Base-by-base conservation (phyloP, 2,888 invertebrate species). In the Metallyticus violacea region DNA sequence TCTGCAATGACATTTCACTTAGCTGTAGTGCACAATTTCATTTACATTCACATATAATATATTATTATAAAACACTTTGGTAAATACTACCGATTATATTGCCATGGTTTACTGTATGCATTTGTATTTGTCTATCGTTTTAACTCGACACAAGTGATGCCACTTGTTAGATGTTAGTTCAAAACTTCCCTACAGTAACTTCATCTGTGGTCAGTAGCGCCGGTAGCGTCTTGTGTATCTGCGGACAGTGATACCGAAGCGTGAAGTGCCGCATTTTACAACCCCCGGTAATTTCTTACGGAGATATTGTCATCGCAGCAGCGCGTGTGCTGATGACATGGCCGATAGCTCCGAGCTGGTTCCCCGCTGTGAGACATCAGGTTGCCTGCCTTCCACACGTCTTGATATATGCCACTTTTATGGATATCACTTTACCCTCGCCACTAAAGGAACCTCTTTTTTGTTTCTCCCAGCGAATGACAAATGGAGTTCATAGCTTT, bases 281-380 rank as follows among this genome's bases (percentile, higher is more conserved):
- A 29, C 25, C 25, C 81, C 29, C 27, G 22, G 81, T 81, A 81
- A 30, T 30, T 81, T 81, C 81, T 81, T 4, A 25, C 15, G 29
- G 40, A 62, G 81, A 81, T 81, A 81, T 81, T 81, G 81, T 81
- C 81, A 81, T 81, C 81, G 30, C 81, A n/a, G 29, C 29, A 81
- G 40, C 30, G n/a, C 30, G 30, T 30, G 25, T 81, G 40, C 40
- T 30, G 81, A 81, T 81, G 81, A 81, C 81, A 81, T 30, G 81
- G 29, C 25, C 29, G 81, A 81, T 81, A 81, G 81, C 26, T 25
- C 1, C 15, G 2, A 81, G 29, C 22, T 28, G 15, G 40, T 22
- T 62, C 22, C 40, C 40, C 40, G 40, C 40, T 62, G 40, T 15
- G 40, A 62, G 40, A 62, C 40, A 62, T 62, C 40, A 22, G 22